Evolutionary conservation across 1,140 invertebrate species (phyloP), one percentile per base, ranked within the genome.

Genomic region (Lethrus apterus): DNA sequence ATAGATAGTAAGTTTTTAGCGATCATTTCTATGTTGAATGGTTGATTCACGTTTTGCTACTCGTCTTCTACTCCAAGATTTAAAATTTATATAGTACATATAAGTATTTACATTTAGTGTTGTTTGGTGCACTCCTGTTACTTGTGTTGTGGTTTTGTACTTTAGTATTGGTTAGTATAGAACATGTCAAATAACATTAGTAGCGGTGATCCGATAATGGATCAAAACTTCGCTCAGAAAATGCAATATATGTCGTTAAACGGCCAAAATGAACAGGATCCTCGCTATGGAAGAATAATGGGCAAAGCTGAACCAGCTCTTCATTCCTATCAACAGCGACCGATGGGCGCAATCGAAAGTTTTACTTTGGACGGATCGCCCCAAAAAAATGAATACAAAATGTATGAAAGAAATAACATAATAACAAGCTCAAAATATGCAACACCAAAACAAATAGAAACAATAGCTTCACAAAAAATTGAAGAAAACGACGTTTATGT

Each of bases 351-450:
- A n/a, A 72, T 72, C 9, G 74, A 78, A 48, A 75, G 70, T 55
- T 74, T 77, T 47, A 63, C 70, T 7, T 66, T 70, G 15, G 63
- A 70, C 8, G 65, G 66, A 2, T 47, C 58, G 2, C 47, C 46
- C 14, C 41, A 47, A 23, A 50, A 50, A 8, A 62, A 65, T 14
- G 77, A 81, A 43, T 80, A 80, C 51, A 78, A 79, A 46, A 62
- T 79, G 10, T 81, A 81, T 45, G 80, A 83, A 48, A 70, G 79
- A 30, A 72, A 73, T 18, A 77, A 76, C 48, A 70, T 83, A 17
- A 80, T 86, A 56, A 79, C 82, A 19, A 78, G 81, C 14, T 83
- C 83, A 1, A 84, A 85, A 57, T 86, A 82, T 64, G 79, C 82
- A 3, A 84, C 81, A 8, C 81, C 84, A 9, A 86, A 84, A 57